These are phyloP conservation scores for Melolontha melolontha DNA, from an alignment of 2,888 invertebrate genomes.

Conservation along the genomic window DNA sequence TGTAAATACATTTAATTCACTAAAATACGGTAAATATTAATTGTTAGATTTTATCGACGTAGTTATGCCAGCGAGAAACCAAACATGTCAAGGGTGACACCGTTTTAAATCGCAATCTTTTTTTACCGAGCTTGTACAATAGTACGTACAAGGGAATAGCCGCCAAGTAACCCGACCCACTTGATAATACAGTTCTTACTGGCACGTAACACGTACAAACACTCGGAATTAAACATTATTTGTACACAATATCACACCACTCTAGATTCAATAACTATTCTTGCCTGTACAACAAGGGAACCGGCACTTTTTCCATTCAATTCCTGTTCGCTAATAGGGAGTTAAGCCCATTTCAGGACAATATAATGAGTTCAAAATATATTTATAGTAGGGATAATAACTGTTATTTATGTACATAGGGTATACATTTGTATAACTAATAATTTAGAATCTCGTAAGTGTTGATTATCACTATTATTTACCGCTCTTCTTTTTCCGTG, in stretches of 20 bases:
- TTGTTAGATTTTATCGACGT: no score
- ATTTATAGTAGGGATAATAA: slow-evolving; percentile 6
- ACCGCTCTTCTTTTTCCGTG: slow-evolving; percentile 50
- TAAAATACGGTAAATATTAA: no score
- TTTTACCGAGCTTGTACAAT: slow-evolving; percentile 4
- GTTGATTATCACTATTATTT: slow-evolving; percentile 56
- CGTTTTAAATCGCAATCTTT: neutral
- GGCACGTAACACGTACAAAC: neutral
- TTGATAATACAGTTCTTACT: slow-evolving; percentile 7
- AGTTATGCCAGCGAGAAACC: no score
- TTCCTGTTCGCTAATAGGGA: slow-evolving; percentile 9
- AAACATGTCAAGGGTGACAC: no score
- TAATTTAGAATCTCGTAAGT: slow-evolving; percentile 59
- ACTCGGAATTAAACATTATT: slow-evolving; percentile 48
- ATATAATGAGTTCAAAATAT: slow-evolving; percentile 10
- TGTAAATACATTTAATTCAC: no score
- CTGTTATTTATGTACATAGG: slow-evolving; percentile 6
- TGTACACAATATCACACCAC: slow-evolving; percentile 48
- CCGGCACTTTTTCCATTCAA: neutral
- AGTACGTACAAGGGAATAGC: slow-evolving; percentile 15
- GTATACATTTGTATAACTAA: slow-evolving; percentile 44
- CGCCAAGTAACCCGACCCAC: slow-evolving; percentile 7
- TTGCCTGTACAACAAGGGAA: slow-evolving; percentile 20
- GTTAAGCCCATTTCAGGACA: neutral
- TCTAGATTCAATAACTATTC: slow-evolving; percentile 43